Base-by-base conservation (phyloP, 2,888 invertebrate genomes). In the Gryllus longicercus region DNA sequence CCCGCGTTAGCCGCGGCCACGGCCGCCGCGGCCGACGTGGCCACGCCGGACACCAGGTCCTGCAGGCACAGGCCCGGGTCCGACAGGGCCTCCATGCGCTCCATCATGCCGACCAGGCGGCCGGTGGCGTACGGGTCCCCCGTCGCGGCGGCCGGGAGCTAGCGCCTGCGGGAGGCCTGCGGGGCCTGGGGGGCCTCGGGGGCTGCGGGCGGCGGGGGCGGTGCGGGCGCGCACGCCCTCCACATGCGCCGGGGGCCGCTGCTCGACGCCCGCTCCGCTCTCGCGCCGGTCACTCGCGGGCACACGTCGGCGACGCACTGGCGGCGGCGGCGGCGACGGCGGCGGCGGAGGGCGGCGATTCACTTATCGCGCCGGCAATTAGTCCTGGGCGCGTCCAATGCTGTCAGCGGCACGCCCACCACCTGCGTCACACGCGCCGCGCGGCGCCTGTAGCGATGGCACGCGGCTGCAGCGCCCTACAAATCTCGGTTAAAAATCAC, bases 51-150 rank as follows among this genome's bases (percentile, higher is more conserved):
- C 81, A 93, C 92, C 84, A 94, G 89, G 88, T 94, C 94, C 85
- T 93, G 93, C 79, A 94, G 90, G 85, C 93, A 94, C 84, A 94
- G 90, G 84, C 92, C 91, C 85, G 91, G 91, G 88, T 93, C 92
- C 86, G 91, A 89, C 84, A 92, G 89, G 86, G 91, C 90, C 89
- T 92, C 92, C 90, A 92, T 90, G 82, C 91, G 90, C 85, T 91
- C 91, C 91, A 91, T 91, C 83, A 84, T 84, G 38, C 74, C 80
- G 78, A 79, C 75, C 77, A 50, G 51, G 80, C 14, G 18, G 79
- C 50, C 51, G 74, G 50, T 77, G 80, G 80, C 76, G 74, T 77
- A 49, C 2, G 81, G 75, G 75, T 78, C 81, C 80, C 78, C 79
- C 77, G 82, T 78, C 80, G 77, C 81, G 75, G 80, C 75, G 75